phyloP scores from a whole-genome alignment of 1,140 invertebrate species.

The Pemphigus obesinymphae region DNA sequence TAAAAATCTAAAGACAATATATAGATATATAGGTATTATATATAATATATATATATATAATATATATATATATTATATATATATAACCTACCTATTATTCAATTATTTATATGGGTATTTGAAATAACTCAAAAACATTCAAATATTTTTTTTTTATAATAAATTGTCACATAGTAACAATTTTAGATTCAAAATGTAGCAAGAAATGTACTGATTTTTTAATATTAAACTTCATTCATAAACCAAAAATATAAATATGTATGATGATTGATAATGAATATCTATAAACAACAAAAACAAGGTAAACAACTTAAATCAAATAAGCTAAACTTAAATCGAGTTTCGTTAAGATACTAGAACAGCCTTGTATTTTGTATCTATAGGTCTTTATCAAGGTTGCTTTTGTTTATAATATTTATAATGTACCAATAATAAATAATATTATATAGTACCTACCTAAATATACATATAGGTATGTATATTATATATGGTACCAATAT shows the following conservation, averaged over 20 bases:
- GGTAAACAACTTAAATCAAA: conserved; percentile 18
- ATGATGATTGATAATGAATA: not conserved
- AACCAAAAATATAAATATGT: not conserved
- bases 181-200: too few relatives aligned
- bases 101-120: not conserved
- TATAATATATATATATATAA: not conserved
- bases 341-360: not conserved
- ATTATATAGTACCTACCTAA: too few relatives aligned
- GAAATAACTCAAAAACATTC: not conserved
- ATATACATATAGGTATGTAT: too few relatives aligned
- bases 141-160: not conserved
- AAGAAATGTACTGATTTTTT: too few relatives aligned
- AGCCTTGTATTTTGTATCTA: too few relatives aligned
- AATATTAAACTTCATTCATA: not conserved
- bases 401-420: conserved; percentile 7
- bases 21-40: not conserved
- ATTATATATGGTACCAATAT: too few relatives aligned
- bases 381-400: conserved; percentile 18
- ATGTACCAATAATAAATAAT: too few relatives aligned
- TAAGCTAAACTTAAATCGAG: not conserved
- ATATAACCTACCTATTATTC: not conserved
- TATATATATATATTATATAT: not conserved
- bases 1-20: not conserved
- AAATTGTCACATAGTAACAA: not conserved
- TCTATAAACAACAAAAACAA: conserved; percentile 8